Percentiles rank a stretch among this genome's conserved stretches.
phyloP scores from a whole-genome alignment of 2,113 vertebrate genomes.

The Rhegmatorhina hoffmannsi region DNA sequence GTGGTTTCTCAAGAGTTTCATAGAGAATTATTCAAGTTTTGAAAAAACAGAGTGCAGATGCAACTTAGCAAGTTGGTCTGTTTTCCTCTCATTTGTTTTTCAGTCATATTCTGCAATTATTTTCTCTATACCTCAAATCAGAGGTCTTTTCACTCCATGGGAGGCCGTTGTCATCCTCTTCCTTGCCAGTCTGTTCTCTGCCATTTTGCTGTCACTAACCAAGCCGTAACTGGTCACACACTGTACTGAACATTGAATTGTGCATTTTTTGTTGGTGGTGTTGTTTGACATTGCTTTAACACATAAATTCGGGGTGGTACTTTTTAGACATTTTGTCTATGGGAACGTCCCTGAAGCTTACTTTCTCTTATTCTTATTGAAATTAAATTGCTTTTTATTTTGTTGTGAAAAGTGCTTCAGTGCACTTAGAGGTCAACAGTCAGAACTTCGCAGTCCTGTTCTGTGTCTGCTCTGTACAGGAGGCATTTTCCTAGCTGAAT shows the following conservation, averaged over 20 bases:
- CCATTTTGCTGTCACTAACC: neutral
- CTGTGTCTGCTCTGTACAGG: rapidly evolving
- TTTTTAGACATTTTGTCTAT: neutral
- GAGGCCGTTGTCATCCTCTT: neutral
- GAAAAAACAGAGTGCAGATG: neutral
- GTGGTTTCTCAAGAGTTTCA: neutral
- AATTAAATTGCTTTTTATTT: neutral
- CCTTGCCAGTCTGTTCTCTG: neutral
- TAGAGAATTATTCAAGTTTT: neutral
- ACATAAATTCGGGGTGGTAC: neutral
- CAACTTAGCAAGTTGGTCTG: neutral
- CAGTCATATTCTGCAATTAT: neutral
- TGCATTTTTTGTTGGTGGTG: neutral
- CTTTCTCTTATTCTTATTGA: neutral
- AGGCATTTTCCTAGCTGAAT: neutral
- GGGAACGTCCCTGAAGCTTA: neutral
- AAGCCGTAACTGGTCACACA: neutral
- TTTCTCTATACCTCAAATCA: neutral
- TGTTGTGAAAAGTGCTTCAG: neutral
- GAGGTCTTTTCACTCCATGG: neutral
- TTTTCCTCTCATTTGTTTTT: neutral
- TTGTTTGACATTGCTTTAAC: neutral
- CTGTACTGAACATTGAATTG: neutral
- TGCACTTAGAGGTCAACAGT: neutral
- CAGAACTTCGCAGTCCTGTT: neutral